Evolutionary conservation across 2,797 vertebrate species (phyloP).

Genomic region (Pelochelys cantorii): DNA sequence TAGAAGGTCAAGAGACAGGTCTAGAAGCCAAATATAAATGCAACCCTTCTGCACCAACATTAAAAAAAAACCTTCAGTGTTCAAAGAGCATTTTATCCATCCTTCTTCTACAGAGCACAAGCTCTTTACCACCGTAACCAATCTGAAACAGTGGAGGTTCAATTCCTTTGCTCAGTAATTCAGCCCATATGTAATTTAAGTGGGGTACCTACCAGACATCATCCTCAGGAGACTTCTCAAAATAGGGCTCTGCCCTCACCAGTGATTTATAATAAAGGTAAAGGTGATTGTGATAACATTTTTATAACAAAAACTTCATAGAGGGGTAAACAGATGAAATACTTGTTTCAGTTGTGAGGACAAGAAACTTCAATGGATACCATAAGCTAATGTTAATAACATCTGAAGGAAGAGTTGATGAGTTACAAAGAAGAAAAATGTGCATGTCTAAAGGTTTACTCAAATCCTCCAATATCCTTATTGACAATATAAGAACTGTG

Average conservation of each 20-base stretch:
- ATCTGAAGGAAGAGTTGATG: not conserved
- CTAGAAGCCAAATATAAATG: slow-evolving; percentile 83
- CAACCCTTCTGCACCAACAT: slow-evolving; percentile 82
- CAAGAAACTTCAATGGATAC: not conserved
- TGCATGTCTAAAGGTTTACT: not conserved
- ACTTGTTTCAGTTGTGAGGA: not conserved
- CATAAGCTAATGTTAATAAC: not conserved
- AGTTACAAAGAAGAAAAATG: not conserved
- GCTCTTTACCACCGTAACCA: slow-evolving; percentile 78
- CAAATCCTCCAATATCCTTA: not conserved
- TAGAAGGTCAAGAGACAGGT: slow-evolving; percentile 87
- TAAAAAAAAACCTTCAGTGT: slow-evolving; percentile 74
- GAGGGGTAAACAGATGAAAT: not conserved
- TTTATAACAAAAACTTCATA: slow-evolving; percentile 7
- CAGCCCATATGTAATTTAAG: slow-evolving; percentile 70
- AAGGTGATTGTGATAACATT: slow-evolving; percentile 63
- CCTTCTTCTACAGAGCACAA: slow-evolving; percentile 70
- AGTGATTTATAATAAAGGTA: slow-evolving; percentile 32
- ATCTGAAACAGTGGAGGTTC: slow-evolving; percentile 76
- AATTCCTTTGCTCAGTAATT: slow-evolving; percentile 73
- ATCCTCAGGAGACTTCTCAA: not conserved
- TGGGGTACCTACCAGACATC: slow-evolving; percentile 23
- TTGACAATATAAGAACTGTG: not conserved
- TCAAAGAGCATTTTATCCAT: slow-evolving; percentile 84
- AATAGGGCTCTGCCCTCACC: not conserved